Conservation (phyloP, 2,888 invertebrate genomes). For the Beris morrisii region DNA sequence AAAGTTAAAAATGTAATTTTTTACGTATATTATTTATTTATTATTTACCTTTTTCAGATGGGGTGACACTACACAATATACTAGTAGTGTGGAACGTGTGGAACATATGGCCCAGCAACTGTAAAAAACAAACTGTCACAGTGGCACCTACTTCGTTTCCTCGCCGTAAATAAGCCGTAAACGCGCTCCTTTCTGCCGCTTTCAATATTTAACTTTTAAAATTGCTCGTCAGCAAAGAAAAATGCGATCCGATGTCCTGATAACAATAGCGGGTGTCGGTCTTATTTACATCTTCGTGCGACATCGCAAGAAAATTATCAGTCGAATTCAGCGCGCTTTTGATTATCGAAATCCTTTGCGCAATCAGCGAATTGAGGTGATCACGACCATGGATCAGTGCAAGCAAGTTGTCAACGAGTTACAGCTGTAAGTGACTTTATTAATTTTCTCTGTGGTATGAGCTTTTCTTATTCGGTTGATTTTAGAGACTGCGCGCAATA, state of each 20-base stretch:
- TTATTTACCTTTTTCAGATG: no score
- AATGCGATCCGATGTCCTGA: not conserved
- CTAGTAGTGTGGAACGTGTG: no score
- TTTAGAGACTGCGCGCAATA: constrained; percentile 50
- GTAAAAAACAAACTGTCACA: no score
- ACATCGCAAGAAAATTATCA: constrained; percentile 60
- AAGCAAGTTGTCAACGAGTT: constrained; percentile 46
- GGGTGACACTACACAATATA: no score
- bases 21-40: no score
- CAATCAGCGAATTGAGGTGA: constrained; percentile 48
- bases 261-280: constrained; percentile 47
- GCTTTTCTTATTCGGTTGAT: not conserved
- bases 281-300: constrained; percentile 48
- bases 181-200: no score
- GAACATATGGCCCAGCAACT: no score
- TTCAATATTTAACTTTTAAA: no score
- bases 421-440: constrained; percentile 46
- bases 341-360: constrained; percentile 43
- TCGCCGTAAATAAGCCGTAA: no score
- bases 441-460: no score
- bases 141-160: no score
- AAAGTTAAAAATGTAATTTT: no score
- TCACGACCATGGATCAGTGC: constrained; percentile 49
- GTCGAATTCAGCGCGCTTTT: constrained; percentile 41
- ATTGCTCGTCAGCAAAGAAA: constrained; percentile 7